phyloP scores from a whole-genome alignment of 53 echinoderm and acorn worm species.

The Crossaster papposus region DNA sequence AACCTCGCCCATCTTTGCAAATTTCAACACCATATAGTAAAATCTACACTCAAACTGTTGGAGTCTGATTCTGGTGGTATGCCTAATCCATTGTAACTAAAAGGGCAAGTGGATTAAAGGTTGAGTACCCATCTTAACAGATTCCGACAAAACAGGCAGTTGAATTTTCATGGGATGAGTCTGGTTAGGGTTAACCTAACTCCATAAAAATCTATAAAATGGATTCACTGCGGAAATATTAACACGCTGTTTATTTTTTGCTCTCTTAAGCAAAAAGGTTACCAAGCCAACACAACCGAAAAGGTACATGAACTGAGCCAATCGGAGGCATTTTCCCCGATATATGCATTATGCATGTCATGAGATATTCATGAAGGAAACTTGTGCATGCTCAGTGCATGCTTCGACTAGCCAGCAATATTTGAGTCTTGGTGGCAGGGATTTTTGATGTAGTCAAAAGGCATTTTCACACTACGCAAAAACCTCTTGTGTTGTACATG shows the following conservation, averaged over 20 bases:
- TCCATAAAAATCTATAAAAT: neutral
- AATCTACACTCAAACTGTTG: no score
- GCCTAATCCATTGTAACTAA: no score
- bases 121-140: no score
- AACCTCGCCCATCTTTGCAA: no score
- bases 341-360: constrained; percentile 47
- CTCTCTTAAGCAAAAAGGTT: constrained; percentile 59
- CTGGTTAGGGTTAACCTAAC: no score
- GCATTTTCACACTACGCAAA: no score
- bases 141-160: no score
- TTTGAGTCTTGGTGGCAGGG: neutral
- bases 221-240: neutral
- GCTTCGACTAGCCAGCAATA: neutral
- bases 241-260: constrained; percentile 12
- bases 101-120: no score
- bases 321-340: constrained; percentile 16
- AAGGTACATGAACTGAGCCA: constrained; percentile 19
- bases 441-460: neutral
- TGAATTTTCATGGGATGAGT: no score
- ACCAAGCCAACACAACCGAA: constrained; percentile 30
- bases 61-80: no score
- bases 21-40: no score
- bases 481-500: no score
- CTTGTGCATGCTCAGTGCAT: neutral
- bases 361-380: constrained; percentile 54